Percentiles rank a stretch among this genome's conserved stretches.
Evolutionary conservation across 2,888 invertebrate genomes (phyloP).

Genomic region (Nephrotoma guestfalica): DNA sequence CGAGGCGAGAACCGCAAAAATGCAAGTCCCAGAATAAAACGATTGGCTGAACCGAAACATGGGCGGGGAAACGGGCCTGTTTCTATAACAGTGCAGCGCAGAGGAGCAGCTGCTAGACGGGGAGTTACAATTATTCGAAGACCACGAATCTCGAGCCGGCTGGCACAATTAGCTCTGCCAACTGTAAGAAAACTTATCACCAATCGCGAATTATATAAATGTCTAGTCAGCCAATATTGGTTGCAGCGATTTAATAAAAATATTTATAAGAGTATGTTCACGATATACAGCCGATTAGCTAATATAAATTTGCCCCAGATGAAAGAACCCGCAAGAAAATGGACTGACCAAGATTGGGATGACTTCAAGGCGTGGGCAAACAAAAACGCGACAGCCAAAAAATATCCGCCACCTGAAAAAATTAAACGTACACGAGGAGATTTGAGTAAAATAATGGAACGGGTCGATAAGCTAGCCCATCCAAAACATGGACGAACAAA

Average conservation of each 20-base stretch:
- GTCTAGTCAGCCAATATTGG: background rate
- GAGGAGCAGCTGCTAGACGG: background rate
- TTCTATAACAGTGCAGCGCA: background rate
- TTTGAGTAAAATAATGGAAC: background rate
- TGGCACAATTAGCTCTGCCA: background rate
- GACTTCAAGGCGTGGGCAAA: background rate
- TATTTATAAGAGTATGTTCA: background rate
- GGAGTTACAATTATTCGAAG: background rate
- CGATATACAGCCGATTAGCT: background rate
- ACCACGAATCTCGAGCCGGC: background rate
- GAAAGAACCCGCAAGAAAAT: background rate
- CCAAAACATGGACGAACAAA: background rate
- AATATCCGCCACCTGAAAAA: background rate
- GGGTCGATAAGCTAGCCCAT: background rate
- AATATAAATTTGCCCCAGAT: background rate
- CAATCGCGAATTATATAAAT: background rate
- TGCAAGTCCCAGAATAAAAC: background rate
- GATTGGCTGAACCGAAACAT: background rate
- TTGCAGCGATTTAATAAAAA: background rate
- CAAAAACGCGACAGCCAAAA: background rate
- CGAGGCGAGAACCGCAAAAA: background rate
- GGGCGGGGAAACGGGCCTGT: background rate
- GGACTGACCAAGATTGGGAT: background rate
- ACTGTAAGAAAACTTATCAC: background rate
- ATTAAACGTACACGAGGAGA: background rate